These are phyloP conservation scores for Brachyptera risi DNA, from an alignment of 2,888 invertebrate genomes.

Conservation along the genomic window DNA sequence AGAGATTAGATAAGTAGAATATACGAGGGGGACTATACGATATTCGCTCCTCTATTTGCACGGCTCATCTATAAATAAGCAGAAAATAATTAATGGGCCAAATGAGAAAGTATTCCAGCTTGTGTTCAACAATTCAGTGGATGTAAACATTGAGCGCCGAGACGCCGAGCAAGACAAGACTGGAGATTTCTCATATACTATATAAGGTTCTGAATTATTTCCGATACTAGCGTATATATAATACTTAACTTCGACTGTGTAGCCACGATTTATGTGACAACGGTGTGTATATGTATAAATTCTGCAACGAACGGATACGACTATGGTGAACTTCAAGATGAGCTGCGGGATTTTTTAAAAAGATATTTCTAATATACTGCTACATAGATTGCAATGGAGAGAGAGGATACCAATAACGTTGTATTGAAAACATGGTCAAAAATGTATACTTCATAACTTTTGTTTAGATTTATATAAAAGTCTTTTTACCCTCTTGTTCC, in stretches of 20 bases:
- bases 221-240: not conserved
- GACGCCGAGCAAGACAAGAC: too few species aligned
- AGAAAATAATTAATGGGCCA: too few species aligned
- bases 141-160: not conserved
- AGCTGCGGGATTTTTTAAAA: not conserved
- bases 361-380: not conserved
- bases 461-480: too few species aligned
- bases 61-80: too few species aligned
- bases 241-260: not conserved
- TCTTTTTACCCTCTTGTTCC: not conserved
- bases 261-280: constrained; percentile 12
- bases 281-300: not conserved
- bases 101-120: too few species aligned
- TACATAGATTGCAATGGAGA: not conserved
- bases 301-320: not conserved
- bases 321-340: not conserved
- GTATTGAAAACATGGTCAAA: not conserved
- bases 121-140: not conserved
- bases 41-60: too few species aligned
- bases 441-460: not conserved
- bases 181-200: too few species aligned
- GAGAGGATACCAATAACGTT: not conserved
- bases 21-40: too few species aligned
- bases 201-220: constrained; percentile 17
- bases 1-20: too few species aligned